A percentile compares a stretch with the other conserved stretches of the same genome.
Conservation (phyloP, 2,797 vertebrate genomes). For the Oreortyx pictus region DNA sequence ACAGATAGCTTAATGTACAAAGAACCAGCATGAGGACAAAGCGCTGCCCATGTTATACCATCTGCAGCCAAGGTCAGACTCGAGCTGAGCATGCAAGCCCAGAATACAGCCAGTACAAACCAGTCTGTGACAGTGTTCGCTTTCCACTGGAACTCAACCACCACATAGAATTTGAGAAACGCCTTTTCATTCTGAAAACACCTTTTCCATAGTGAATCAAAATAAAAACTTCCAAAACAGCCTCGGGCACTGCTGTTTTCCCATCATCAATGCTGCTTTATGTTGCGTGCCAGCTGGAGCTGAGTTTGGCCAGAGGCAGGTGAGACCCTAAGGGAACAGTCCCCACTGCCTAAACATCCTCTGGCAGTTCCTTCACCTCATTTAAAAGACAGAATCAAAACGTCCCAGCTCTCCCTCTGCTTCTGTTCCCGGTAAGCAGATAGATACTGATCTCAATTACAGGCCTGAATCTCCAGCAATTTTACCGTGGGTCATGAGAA, state of each 20-base stretch:
- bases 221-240: not conserved
- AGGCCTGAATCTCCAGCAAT: not conserved
- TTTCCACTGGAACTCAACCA: not conserved
- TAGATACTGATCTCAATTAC: conserved; percentile 37
- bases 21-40: not conserved
- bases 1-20: not conserved
- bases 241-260: not conserved
- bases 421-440: not conserved
- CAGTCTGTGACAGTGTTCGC: not conserved
- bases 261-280: not conserved
- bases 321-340: not conserved
- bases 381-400: not conserved
- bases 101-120: not conserved
- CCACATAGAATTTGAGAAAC: not conserved
- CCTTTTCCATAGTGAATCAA: not conserved
- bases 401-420: not conserved
- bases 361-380: not conserved
- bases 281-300: not conserved
- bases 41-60: not conserved
- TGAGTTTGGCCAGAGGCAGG: not conserved
- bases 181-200: not conserved
- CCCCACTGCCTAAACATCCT: not conserved
- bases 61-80: not conserved
- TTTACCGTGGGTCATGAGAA: not conserved
- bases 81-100: not conserved